These are phyloP conservation scores for Oncorhynchus tshawytscha DNA, from an alignment of 2,113 vertebrate species.

Conservation along the genomic window DNA sequence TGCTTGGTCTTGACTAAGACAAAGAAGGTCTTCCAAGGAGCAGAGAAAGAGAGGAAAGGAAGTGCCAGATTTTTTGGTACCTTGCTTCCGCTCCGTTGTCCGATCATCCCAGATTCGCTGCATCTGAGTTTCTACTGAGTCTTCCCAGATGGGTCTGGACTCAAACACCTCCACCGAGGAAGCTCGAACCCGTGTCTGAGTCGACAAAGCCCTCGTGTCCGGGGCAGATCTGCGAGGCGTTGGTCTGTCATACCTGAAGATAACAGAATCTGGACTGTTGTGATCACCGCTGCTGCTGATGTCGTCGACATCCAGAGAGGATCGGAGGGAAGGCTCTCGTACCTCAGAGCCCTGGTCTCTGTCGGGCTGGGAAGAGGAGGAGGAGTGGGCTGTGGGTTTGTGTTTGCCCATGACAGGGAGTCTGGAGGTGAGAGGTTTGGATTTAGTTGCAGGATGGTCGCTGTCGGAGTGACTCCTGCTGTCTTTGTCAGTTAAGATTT, in stretches of 20 bases:
- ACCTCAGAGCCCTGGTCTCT: constrained; percentile 23
- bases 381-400: constrained; percentile 42
- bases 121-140: constrained; percentile 95
- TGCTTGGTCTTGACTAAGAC: constrained; percentile 71
- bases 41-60: constrained; percentile 46
- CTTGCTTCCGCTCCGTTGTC: constrained; percentile 86
- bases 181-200: constrained; percentile 60
- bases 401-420: constrained; percentile 71
- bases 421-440: constrained; percentile 69
- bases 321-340: constrained; percentile 35
- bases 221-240: constrained; percentile 82
- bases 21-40: constrained; percentile 66
- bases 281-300: constrained; percentile 55
- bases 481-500: constrained; percentile 40
- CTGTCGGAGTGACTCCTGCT: constrained; percentile 76
- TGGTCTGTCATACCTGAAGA: constrained; percentile 83
- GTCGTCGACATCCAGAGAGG: constrained; percentile 55
- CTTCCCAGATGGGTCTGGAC: constrained; percentile 90
- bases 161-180: constrained; percentile 90
- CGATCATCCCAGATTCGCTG: constrained; percentile 91
- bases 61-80: constrained; percentile 68
- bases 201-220: constrained; percentile 76
- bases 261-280: constrained; percentile 74
- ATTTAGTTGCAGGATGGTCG: constrained; percentile 66
- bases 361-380: constrained; percentile 17